Conservation (phyloP, 2,113 vertebrate species). For the Syngnathus typhle region DNA sequence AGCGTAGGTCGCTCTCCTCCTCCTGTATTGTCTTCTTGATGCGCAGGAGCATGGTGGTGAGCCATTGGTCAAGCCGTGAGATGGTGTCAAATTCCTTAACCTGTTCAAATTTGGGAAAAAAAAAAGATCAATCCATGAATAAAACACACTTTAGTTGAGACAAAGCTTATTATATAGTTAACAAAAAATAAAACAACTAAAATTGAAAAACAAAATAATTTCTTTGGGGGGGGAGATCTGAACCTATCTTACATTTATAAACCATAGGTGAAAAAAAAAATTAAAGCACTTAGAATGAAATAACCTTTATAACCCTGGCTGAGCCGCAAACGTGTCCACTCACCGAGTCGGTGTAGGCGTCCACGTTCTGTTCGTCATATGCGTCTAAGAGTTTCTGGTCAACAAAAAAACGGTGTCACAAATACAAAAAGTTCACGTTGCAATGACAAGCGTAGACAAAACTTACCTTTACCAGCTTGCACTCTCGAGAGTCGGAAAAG, state of each 20-base stretch:
- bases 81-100: conserved; percentile 92
- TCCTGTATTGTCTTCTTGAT: conserved; percentile 93
- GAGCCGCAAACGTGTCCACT: conserved; percentile 34
- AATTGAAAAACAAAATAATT: neutral
- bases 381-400: conserved; percentile 85
- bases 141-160: neutral
- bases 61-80: conserved; percentile 91
- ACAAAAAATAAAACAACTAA: neutral
- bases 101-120: conserved; percentile 50
- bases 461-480: conserved; percentile 83
- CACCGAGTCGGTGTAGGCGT: conserved; percentile 84
- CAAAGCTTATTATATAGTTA: neutral
- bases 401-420: neutral
- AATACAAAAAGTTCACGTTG: neutral
- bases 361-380: conserved; percentile 86
- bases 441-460: neutral
- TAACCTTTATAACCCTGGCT: no score
- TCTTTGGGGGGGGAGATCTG: no score
- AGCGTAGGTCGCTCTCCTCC: conserved; percentile 80
- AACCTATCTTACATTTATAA: no score
- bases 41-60: conserved; percentile 91
- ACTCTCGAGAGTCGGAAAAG: conserved; percentile 86
- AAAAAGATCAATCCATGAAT: neutral
- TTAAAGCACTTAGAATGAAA: no score
- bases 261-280: no score